Base-by-base conservation (phyloP, 2,888 invertebrate genomes). In the Xylota segnis region DNA sequence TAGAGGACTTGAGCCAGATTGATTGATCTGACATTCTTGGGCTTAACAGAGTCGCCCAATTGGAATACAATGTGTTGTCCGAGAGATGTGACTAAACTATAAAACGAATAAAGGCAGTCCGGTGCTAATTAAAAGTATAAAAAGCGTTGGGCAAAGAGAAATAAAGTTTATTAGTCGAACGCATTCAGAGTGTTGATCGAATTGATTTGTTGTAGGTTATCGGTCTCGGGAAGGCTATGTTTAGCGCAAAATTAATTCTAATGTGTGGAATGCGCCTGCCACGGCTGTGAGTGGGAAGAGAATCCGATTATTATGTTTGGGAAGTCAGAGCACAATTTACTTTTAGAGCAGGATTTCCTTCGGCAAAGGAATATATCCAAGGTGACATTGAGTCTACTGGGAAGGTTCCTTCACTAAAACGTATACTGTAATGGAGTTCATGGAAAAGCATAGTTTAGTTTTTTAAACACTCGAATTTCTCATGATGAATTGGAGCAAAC, bases 1-100 rank as follows among this genome's bases (percentile, higher is more conserved):
- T 27, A 45, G 16, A 74, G 32, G 43, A 23, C 34, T 63, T 54
- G 63, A 54, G 63, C 61, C 63, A 54, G 63, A 63, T 63, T 45
- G 54, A 74, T 65, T 40, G 63, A 72, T 59, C 18, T 45, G 59
- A 61, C 58, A 71, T 47, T 58, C 47, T 47, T 71, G 14, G n/a
- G 27, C 65, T 37, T n/a, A 68, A 68, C 34, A 12, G 12, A 47
- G 47, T 63, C 29, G 32, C 43, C 47, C 32, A 34, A 32, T 37
- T 52, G 27, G 14, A 68, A 52, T 40, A 16, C 68, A 27, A 54
- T 43, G 54, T 43, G 23, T n/a, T n/a, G 9, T 34, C 6, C 16
- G 12, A 37, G 5, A 32, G 27, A 40, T 72, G 54, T 74, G 63
- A 74, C 74, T 74, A 14, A 54, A 74, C 54, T 74, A 34, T 52